phyloP scores from a whole-genome alignment of 1,140 invertebrate genomes.

The Psix sp. region DNA sequence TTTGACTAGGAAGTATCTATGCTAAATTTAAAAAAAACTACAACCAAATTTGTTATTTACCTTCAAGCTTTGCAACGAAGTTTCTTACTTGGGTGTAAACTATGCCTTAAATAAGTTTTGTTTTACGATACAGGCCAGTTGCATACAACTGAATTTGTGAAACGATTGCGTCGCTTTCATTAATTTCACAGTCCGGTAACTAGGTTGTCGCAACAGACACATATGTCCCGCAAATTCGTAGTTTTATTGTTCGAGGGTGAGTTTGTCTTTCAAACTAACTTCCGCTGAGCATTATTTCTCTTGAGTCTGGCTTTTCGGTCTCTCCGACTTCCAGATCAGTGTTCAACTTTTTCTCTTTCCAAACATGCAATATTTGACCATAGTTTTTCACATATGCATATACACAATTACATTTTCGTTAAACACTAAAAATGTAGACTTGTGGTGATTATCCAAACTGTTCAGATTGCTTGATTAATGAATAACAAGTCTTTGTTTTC shows the following conservation, averaged over 20 bases:
- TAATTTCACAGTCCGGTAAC: constrained; percentile 58
- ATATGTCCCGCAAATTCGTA: constrained; percentile 49
- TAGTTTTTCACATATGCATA: constrained; percentile 27
- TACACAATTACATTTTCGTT: no score
- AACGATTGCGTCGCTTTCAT: constrained; percentile 40
- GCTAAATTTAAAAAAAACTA: no score
- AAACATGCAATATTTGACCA: constrained; percentile 18
- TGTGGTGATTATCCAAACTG: no score
- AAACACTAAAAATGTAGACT: no score
- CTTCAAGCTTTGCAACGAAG: no score
- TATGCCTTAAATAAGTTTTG: constrained; percentile 1
- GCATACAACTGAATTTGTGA: constrained; percentile 15
- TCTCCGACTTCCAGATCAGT: constrained; percentile 31
- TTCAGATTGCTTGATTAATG: no score
- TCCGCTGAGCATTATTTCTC: constrained; percentile 44
- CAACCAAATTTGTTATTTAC: no score
- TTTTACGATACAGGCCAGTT: constrained; percentile 11
- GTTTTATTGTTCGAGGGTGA: constrained; percentile 57
- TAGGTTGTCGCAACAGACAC: constrained; percentile 35
- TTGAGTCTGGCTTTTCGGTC: constrained; percentile 17
- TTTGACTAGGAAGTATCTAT: no score
- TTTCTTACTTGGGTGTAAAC: no score
- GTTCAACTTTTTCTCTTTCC: constrained; percentile 27
- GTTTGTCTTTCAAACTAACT: constrained; percentile 62
- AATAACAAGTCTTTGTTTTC: neutral